Percentiles rank a stretch among this genome's conserved stretches.
Evolutionary conservation across 2,888 invertebrate genomes (phyloP).

Genomic region (Drepana falcataria): DNA sequence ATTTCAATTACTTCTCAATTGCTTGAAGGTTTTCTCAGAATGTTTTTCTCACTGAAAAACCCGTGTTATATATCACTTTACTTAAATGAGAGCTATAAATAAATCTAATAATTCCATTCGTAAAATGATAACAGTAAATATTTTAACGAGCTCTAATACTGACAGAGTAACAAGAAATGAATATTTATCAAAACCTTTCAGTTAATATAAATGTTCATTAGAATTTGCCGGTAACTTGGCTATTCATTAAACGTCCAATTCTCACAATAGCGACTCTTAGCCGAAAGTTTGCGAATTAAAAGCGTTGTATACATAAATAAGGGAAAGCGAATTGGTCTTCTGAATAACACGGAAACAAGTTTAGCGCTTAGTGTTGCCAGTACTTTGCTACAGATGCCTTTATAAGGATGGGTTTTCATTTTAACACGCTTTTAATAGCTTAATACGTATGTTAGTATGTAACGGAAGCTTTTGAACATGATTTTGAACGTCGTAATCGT

Average conservation of each 20-base stretch:
- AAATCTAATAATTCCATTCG: no score
- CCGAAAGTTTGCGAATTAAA: constrained; percentile 48
- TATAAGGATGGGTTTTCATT: background rate
- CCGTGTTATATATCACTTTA: no score
- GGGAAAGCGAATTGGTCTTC: constrained; percentile 55
- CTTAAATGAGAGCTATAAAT: no score
- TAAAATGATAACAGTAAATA: background rate
- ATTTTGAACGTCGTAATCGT: no score
- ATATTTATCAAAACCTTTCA: constrained; percentile 26
- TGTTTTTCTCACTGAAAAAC: no score
- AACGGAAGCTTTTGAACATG: no score
- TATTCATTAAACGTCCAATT: constrained; percentile 49
- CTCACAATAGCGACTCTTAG: constrained; percentile 37
- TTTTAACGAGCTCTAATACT: background rate
- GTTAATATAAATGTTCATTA: constrained; percentile 46
- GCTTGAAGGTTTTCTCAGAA: no score
- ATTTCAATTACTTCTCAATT: no score
- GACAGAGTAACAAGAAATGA: constrained; percentile 7
- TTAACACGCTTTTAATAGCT: no score
- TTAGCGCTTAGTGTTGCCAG: constrained; percentile 21
- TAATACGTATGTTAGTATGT: no score
- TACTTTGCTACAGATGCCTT: background rate
- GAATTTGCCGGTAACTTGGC: constrained; percentile 20
- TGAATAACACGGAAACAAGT: constrained; percentile 51
- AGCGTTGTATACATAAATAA: constrained; percentile 55